Evolutionary conservation across 1,140 invertebrate genomes (phyloP).

Genomic region (Samia ricini): DNA sequence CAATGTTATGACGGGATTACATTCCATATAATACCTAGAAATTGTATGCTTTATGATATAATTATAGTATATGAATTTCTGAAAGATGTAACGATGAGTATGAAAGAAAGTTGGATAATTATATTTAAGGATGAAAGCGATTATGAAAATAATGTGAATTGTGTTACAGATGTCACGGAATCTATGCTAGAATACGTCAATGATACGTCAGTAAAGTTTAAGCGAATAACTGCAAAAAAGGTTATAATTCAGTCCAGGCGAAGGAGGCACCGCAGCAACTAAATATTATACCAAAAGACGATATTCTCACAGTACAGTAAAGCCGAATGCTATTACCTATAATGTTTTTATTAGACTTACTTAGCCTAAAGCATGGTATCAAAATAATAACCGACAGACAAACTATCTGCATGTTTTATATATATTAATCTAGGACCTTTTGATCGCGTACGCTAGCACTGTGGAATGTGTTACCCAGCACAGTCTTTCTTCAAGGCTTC

Average conservation of each 20-base stretch:
- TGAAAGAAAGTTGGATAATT: background rate
- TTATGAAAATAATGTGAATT: background rate
- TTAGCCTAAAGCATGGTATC: too few relatives aligned
- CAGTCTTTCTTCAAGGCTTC: too few relatives aligned
- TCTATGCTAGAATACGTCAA: background rate
- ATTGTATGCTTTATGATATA: conserved; percentile 1
- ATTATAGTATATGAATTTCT: background rate
- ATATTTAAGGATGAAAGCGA: background rate
- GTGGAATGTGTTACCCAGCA: too few relatives aligned
- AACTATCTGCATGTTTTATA: too few relatives aligned
- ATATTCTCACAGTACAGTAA: background rate
- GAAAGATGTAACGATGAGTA: background rate
- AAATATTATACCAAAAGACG: conserved; percentile 5
- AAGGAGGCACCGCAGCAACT: background rate
- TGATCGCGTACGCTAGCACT: too few relatives aligned
- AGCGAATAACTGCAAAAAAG: background rate
- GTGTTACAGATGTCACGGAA: background rate
- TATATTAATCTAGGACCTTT: too few relatives aligned
- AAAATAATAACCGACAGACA: too few relatives aligned
- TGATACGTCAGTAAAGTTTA: background rate
- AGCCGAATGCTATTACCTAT: too few relatives aligned
- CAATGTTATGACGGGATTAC: background rate
- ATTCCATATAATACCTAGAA: conserved; percentile 3
- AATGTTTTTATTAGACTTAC: too few relatives aligned
- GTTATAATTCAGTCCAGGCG: background rate